phyloP scores from a whole-genome alignment of 2,888 invertebrate genomes.

The Netelia inedita region DNA sequence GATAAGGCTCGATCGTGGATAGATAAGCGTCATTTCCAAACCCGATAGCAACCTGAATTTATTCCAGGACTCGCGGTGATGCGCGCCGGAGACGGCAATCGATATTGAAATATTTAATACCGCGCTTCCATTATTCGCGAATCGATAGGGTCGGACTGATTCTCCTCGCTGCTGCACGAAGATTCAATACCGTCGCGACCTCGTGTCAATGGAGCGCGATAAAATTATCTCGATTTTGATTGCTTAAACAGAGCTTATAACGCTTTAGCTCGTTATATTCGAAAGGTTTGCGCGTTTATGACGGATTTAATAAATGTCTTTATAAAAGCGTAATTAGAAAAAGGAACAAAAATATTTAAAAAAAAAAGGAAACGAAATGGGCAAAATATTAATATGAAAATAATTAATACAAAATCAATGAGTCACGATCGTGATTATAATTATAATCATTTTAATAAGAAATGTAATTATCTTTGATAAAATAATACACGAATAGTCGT shows the following conservation, averaged over 20 bases:
- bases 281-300: too few species aligned
- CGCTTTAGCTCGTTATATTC: too few species aligned
- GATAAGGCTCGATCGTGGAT: neutral
- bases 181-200: constrained; percentile 19
- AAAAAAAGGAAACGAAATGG: neutral
- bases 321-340: neutral
- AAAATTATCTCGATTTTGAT: constrained; percentile 2
- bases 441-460: neutral
- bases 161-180: neutral
- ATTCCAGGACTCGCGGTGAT: constrained; percentile 39
- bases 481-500: too few species aligned
- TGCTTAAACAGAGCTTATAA: neutral
- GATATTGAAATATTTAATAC: constrained; percentile 65
- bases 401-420: neutral
- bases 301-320: neutral
- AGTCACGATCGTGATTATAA: neutral
- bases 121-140: constrained; percentile 27
- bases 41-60: constrained; percentile 57
- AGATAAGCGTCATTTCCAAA: constrained; percentile 13
- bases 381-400: neutral
- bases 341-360: neutral
- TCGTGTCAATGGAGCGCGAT: neutral
- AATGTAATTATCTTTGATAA: too few species aligned
- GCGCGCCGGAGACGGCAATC: constrained; percentile 45
- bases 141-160: constrained; percentile 54